Evolutionary conservation across 2,797 vertebrate genomes (phyloP).

Genomic region (Notamacropus eugenii): DNA sequence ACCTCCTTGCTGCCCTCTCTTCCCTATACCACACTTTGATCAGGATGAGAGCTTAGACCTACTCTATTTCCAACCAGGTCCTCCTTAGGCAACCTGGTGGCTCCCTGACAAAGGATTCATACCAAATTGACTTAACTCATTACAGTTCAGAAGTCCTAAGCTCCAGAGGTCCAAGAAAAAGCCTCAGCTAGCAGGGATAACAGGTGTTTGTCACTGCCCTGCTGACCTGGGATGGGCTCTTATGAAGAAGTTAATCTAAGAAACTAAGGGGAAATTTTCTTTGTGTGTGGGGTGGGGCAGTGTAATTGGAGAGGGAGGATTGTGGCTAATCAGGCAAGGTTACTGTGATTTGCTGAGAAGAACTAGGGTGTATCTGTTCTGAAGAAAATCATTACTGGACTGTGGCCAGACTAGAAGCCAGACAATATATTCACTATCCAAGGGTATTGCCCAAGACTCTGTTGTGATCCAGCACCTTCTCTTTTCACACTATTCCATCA

Average conservation of each 20-base stretch:
- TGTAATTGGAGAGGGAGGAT: background rate
- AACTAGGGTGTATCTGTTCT: background rate
- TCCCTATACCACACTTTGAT: background rate
- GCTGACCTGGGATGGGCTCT: background rate
- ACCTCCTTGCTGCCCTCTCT: background rate
- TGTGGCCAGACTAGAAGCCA: too few species aligned
- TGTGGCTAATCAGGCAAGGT: background rate
- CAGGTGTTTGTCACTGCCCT: background rate
- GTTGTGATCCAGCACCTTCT: background rate
- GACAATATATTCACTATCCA: background rate
- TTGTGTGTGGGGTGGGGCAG: too few species aligned
- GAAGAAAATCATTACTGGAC: background rate
- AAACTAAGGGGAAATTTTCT: background rate
- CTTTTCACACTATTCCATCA: background rate
- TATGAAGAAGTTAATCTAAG: background rate
- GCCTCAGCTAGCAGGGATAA: background rate
- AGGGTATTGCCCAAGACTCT: background rate
- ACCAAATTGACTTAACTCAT: background rate
- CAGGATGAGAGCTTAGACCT: background rate
- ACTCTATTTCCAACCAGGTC: background rate
- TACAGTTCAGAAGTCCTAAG: background rate
- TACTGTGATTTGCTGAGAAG: background rate
- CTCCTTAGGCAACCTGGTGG: too few species aligned
- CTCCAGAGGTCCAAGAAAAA: background rate
- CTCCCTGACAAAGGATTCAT: too few species aligned